These are phyloP conservation scores for Chionoecetes opilio DNA, from an alignment of 1,140 invertebrate genomes.

Conservation along the genomic window DNA sequence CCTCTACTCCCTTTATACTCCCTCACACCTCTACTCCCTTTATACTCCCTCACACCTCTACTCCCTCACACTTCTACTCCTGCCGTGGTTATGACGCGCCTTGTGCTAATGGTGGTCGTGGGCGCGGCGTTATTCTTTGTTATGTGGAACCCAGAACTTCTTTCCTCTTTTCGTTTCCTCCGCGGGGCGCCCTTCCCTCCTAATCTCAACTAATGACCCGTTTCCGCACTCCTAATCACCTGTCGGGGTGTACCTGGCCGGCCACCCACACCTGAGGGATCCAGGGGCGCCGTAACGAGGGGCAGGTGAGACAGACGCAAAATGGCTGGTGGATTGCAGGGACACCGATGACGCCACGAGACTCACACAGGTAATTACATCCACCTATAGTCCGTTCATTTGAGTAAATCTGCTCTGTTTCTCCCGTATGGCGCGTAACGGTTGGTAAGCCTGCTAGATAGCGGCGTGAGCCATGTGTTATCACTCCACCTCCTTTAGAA, in stretches of 20 bases:
- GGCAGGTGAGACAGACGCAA: neutral
- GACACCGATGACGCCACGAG: neutral
- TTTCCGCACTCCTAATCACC: neutral
- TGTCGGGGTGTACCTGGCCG: neutral
- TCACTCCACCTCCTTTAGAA: no score
- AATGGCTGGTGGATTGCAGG: neutral
- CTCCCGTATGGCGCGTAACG: no score
- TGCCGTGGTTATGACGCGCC: neutral
- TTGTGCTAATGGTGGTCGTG: neutral
- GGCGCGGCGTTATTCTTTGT: neutral
- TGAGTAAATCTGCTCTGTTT: no score
- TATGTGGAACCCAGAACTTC: neutral
- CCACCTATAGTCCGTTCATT: no score
- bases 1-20: no score
- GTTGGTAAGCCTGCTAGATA: no score
- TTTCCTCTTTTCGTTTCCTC: neutral
- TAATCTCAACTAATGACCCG: conserved; percentile 1
- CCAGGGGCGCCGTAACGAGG: neutral
- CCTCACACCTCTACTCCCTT: no score
- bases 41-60: no score
- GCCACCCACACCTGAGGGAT: neutral
- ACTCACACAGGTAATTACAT: no score
- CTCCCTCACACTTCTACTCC: neutral
- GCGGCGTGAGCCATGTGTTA: no score
- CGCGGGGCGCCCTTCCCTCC: neutral